Percentiles rank a stretch among this genome's conserved stretches.
Conservation (phyloP, 2,113 vertebrate genomes). For the Gobiocypris rarus region DNA sequence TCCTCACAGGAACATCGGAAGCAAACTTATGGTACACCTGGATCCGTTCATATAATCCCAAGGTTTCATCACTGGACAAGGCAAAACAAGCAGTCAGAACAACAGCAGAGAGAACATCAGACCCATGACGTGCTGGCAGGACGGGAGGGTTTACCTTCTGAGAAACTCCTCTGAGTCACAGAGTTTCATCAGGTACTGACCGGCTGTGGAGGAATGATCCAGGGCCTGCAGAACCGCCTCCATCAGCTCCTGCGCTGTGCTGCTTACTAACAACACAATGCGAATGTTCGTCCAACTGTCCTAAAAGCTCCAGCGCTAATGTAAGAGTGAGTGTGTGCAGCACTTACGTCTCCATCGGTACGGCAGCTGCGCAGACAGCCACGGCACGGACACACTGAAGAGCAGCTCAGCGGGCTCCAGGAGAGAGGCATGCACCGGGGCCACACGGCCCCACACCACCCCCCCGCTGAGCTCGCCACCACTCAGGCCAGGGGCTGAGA, state of each 20-base stretch:
- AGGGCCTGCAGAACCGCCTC: slow-evolving; percentile 61
- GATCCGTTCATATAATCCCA: slow-evolving; percentile 68
- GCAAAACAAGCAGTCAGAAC: background rate
- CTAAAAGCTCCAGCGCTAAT: too few species aligned
- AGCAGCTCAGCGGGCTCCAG: slow-evolving; percentile 64
- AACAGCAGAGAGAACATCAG: background rate
- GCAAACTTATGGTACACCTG: slow-evolving; percentile 64
- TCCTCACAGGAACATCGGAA: slow-evolving; percentile 60
- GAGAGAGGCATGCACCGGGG: slow-evolving; percentile 59
- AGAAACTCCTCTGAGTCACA: slow-evolving; percentile 73
- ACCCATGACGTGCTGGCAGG: background rate
- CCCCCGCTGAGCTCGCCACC: slow-evolving; percentile 56
- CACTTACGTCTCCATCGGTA: slow-evolving; percentile 64
- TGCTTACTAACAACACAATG: slow-evolving; percentile 64
- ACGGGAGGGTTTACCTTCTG: slow-evolving; percentile 61
- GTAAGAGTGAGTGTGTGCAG: background rate
- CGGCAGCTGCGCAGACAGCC: slow-evolving; percentile 54
- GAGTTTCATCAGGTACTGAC: slow-evolving; percentile 66
- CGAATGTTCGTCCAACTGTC: background rate
- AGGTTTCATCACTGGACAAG: slow-evolving; percentile 64
- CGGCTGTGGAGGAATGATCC: slow-evolving; percentile 19
- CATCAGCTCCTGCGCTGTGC: slow-evolving; percentile 67
- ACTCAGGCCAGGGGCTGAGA: slow-evolving; percentile 57
- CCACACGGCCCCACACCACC: slow-evolving; percentile 63
- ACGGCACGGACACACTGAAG: slow-evolving; percentile 59